Evolutionary conservation across 1,140 invertebrate genomes (phyloP), one percentile per base, ranked within the genome.

Genomic region (Drosophila sulfurigaster): DNA sequence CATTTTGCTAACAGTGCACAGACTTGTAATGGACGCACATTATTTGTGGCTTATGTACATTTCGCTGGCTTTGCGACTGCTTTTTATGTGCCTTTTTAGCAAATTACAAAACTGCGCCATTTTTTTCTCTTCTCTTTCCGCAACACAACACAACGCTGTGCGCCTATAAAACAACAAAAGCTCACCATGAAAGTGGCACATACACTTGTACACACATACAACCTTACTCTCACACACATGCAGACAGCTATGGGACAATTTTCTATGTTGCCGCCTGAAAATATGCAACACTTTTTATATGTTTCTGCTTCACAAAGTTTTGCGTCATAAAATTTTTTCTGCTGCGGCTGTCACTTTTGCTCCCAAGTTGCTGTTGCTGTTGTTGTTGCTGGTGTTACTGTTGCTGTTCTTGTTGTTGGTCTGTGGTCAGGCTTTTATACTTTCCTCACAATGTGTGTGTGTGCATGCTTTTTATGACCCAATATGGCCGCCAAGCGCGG

Each of bases 271-370:
- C 65, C 75, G 59, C 85, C 85, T 41, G 64, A 85, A 89, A 88
- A 88, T 88, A 88, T 88, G 85, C 85, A 88, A 88, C 85, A 88
- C 81, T 88, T 88, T 88, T 88, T 88, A 88, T 88, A 85, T 89
- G 85, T 79, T 88, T 88, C 83, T 88, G 85, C 83, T 89, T 81
- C 83, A 88, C 85, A 88, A 89, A 88, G 79, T 82, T 85, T 89
- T 81, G 80, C 56, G 69, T 83, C 85, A 89, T 87, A 87, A 87
- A 87, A 88, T 83, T 87, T 89, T 87, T 88, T 86, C 71, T 87
- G 85, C 83, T 87, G 69, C 60, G 60, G 77, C 80, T 87, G 83
- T 83, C 85, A 83, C 77, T 87, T 88, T 89, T 80, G 73, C 81
- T 82, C 58, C 52, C 46, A 13, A 66, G 64, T 76, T 64, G 70